Conservation (phyloP, 2,113 vertebrate genomes). For the Rhegmatorhina hoffmannsi region DNA sequence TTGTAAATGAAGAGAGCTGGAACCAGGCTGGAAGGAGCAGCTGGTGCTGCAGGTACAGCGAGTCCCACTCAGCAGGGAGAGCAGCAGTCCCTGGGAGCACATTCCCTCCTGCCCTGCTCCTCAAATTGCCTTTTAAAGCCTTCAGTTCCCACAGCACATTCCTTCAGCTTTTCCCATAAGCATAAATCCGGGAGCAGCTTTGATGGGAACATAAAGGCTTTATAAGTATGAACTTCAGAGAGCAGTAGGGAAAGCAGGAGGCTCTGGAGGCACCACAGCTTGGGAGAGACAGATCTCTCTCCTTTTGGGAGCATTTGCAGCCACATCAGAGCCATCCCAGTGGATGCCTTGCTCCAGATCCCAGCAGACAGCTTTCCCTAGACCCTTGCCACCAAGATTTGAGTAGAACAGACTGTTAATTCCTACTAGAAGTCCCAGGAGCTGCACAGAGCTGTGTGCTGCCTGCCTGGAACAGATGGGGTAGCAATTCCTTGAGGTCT, state of each 20-base stretch:
- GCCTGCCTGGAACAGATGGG: not conserved
- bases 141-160: not conserved
- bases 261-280: not conserved
- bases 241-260: not conserved
- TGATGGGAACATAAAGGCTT: not conserved
- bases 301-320: not conserved
- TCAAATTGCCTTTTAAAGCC: not conserved
- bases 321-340: not conserved
- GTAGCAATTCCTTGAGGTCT: not conserved
- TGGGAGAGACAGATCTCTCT: not conserved
- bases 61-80: not conserved
- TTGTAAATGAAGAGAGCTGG: not conserved
- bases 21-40: not conserved
- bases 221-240: not conserved
- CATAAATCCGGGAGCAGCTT: not conserved
- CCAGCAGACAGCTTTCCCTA: not conserved
- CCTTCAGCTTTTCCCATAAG: not conserved
- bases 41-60: not conserved
- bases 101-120: not conserved
- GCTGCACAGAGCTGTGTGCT: not conserved
- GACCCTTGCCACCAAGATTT: not conserved
- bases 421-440: not conserved
- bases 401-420: not conserved
- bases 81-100: not conserved
- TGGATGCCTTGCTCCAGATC: not conserved